Conservation (phyloP, 2,113 vertebrate genomes). For the Callaeas wilsoni region DNA sequence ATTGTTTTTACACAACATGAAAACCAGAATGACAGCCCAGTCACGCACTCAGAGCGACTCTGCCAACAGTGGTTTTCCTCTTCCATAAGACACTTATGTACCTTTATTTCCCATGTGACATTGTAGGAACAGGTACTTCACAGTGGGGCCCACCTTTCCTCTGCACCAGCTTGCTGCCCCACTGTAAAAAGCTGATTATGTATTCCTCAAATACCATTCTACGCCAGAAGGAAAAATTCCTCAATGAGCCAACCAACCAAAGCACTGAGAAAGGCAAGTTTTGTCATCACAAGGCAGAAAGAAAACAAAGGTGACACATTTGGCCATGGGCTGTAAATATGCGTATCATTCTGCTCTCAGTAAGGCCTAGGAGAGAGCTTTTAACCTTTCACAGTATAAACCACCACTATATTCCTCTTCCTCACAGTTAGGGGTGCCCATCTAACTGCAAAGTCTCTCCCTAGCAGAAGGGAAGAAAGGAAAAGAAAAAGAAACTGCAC, state of each 20-base stretch:
- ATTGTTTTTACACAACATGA: not conserved
- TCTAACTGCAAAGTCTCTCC: not conserved
- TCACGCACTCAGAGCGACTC: not conserved
- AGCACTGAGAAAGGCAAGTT: not conserved
- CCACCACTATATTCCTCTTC: not conserved
- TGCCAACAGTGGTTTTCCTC: not conserved
- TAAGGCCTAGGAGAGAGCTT: not conserved
- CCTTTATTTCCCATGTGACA: not conserved
- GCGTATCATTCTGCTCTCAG: not conserved
- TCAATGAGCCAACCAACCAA: not conserved
- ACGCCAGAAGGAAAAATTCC: not conserved
- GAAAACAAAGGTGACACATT: not conserved
- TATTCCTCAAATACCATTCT: not conserved
- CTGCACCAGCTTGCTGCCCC: not conserved
- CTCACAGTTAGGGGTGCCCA: not conserved
- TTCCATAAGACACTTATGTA: no score
- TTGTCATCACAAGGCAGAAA: not conserved
- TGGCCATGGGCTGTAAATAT: not conserved
- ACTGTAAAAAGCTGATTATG: not conserved
- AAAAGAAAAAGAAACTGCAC: not conserved
- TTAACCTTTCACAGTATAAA: not conserved
- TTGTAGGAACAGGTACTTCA: not conserved
- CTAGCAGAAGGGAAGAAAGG: not conserved
- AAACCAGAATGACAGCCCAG: not conserved
- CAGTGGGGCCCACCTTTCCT: not conserved